These are phyloP conservation scores for Urechis unicinctus DNA, from an alignment of 2,888 invertebrate species.

Conservation along the genomic window DNA sequence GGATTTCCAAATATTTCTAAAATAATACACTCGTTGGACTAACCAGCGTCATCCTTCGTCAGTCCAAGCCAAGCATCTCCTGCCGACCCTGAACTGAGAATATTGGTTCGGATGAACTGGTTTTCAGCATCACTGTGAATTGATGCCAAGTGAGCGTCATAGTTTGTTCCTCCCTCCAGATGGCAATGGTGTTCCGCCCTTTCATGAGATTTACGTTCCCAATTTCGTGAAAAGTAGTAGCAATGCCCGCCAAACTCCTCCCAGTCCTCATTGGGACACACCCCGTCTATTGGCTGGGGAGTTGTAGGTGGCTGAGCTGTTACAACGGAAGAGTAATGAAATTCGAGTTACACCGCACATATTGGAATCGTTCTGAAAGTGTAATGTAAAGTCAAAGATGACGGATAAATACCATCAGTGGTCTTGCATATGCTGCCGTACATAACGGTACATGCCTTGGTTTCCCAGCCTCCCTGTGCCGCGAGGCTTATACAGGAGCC, in stretches of 20 bases:
- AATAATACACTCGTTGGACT: background rate
- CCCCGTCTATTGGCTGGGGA: constrained; percentile 3
- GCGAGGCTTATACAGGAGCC: background rate
- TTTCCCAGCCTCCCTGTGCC: background rate
- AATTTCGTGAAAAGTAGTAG: too few species aligned
- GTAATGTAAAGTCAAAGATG: too few species aligned
- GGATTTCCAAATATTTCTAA: background rate
- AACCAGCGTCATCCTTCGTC: background rate
- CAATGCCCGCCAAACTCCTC: constrained; percentile 3
- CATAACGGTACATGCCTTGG: background rate
- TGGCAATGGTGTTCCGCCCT: background rate
- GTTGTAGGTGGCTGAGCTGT: constrained; percentile 5
- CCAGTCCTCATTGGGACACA: constrained; percentile 5
- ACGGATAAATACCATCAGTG: background rate
- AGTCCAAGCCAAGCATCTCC: constrained; percentile 3
- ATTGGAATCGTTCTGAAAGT: too few species aligned
- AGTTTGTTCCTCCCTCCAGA: background rate
- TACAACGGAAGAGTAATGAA: too few species aligned
- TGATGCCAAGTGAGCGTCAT: background rate
- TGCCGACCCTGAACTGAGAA: background rate
- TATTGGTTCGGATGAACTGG: constrained; percentile 1
- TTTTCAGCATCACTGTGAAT: constrained; percentile 4
- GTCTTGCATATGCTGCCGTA: background rate
- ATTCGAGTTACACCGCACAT: too few species aligned
- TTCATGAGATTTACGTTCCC: background rate